phyloP scores from a whole-genome alignment of 2,888 invertebrate species.

The Rhimphoctona megacephalus region DNA sequence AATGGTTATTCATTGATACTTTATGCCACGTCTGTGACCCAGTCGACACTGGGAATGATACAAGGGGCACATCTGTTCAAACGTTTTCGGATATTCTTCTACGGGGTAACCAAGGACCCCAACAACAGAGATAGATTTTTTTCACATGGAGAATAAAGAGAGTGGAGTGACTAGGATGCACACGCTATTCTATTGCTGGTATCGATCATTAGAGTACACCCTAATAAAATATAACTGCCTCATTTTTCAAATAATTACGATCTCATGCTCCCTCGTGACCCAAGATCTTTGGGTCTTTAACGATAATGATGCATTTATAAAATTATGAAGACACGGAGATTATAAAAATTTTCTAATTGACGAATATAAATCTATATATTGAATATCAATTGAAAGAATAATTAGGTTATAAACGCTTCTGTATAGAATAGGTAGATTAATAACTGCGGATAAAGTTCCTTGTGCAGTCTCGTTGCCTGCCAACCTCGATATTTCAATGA shows the following conservation, averaged over 20 bases:
- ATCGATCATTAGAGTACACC: conserved; percentile 60
- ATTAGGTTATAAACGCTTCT: conserved; percentile 44
- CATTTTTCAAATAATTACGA: conserved; percentile 69
- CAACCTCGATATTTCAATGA: conserved; percentile 44
- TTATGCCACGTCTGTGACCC: conserved; percentile 39
- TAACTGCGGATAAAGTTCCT: conserved; percentile 38
- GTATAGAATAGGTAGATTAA: conserved; percentile 21
- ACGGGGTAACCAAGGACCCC: conserved; percentile 25
- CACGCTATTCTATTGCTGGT: conserved; percentile 38
- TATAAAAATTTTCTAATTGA: conserved; percentile 23
- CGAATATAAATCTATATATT: background rate
- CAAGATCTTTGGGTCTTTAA: background rate
- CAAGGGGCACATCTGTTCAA: conserved; percentile 68
- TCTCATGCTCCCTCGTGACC: background rate
- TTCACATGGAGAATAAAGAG: conserved; percentile 51
- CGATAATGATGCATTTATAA: conserved; percentile 53
- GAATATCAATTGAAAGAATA: conserved; percentile 16
- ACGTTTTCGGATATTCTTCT: conserved; percentile 34
- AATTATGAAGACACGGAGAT: conserved; percentile 50
- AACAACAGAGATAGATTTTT: conserved; percentile 25
- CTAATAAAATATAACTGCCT: conserved; percentile 68
- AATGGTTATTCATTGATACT: conserved; percentile 67
- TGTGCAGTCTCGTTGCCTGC: conserved; percentile 17
- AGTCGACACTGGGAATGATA: conserved; percentile 54
- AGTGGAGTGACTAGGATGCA: conserved; percentile 25